Evolutionary conservation across 2,113 vertebrate genomes (phyloP), one percentile per base, ranked within the genome.

Genomic region (Talpa occidentalis): DNA sequence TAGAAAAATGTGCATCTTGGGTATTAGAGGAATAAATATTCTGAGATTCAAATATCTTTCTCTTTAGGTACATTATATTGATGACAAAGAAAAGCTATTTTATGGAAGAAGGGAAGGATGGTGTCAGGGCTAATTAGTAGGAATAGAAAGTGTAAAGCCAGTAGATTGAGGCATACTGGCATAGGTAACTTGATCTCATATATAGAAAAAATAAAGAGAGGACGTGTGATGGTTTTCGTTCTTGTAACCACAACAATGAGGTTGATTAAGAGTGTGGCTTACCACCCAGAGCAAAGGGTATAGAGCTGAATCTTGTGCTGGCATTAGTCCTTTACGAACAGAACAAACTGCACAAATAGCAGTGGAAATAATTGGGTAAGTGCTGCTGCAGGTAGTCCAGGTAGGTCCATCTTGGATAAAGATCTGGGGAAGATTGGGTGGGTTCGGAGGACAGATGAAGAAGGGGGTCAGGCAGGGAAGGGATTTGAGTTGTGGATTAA

Each of bases 1-100:
- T 93, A 72, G 66, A 56, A 89, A 95, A 91, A 76, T 76, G 24
- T 54, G 17, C 56, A n/a, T 69, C 21, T 79, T 54, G 72, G 9
- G 2, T 91, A 24, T 94, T 82, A 88, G 26, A 54, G 12, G 28
- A 89, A 86, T 73, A 78, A 28, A 82, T 49, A 21, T 84, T 88
- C 67, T 62, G 52, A 78, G 52, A 77, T 76, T 91, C 59, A 84
- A 60, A 52, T 49, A 47, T 40, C 10, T 80, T 94, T 67, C 32
- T 91, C 24, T 77, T 95, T 66, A 79, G 91, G 79, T 14, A 87
- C 37, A 83, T 7, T 24, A 32, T 62, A 70, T 40, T 89, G 7
- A 44, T 66, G 76, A 56, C 17, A 89, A 89, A 78, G 22, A 66
- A 73, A 60, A 88, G 19, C 40, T 72, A 6, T 44, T 70, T 22